Conservation (phyloP, 1,140 invertebrate genomes). For the Ganaspis sp. region DNA sequence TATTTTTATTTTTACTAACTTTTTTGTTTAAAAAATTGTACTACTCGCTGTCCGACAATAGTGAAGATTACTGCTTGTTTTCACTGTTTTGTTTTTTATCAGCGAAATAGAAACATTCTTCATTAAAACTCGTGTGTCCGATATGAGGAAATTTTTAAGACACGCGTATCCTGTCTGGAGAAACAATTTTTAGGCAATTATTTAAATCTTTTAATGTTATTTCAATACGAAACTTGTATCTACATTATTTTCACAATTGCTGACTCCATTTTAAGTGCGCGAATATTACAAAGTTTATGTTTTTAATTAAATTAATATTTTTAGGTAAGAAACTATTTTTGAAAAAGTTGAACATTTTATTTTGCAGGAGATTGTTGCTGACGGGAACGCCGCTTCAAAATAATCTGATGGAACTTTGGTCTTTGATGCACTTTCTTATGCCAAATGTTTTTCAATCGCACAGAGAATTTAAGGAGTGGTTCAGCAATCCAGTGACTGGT, state of each 20-base stretch:
- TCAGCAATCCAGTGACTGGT: conserved; percentile 97
- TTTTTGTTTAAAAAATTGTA: too few species aligned
- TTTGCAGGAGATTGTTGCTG: conserved; percentile 89
- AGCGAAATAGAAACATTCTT: conserved; percentile 66
- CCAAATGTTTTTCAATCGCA: conserved; percentile 99
- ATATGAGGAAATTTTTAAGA: conserved; percentile 56
- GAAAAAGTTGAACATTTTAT: conserved; percentile 47
- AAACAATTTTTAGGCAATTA: conserved; percentile 51
- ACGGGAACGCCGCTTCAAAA: conserved; percentile 99
- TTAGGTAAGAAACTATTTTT: conserved; percentile 8
- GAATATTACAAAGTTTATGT: too few species aligned
- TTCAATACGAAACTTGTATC: too few species aligned
- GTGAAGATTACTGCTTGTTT: conserved; percentile 41
- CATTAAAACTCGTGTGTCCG: conserved; percentile 69
- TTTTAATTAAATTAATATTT: not conserved
- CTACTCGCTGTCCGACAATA: conserved; percentile 64
- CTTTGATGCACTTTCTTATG: conserved; percentile 99
- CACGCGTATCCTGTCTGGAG: conserved; percentile 71
- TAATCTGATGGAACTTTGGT: conserved; percentile 99
- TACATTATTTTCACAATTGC: too few species aligned
- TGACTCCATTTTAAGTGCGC: too few species aligned
- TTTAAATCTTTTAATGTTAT: too few species aligned
- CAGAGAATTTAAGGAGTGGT: conserved; percentile 98
- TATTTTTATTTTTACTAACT: conserved; percentile 15
- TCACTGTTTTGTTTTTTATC: conserved; percentile 50